Conservation (phyloP, 2,888 invertebrate genomes). For the Apotomis turbidana region DNA sequence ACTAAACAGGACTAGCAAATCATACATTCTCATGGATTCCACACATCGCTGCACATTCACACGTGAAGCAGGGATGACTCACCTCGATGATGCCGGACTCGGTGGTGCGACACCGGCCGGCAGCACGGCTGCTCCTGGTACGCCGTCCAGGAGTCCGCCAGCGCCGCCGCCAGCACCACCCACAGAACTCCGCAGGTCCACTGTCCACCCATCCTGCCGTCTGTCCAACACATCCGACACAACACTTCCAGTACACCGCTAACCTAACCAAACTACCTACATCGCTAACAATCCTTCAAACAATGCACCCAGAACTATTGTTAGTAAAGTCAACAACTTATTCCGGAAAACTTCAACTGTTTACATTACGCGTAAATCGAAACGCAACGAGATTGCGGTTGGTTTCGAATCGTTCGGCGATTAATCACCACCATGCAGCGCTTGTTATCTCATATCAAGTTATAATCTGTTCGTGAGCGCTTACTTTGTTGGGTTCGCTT, state of each 20-base stretch:
- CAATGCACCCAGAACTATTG: conserved; percentile 56
- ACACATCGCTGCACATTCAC: not conserved
- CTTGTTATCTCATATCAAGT: conserved; percentile 75
- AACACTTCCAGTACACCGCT: conserved; percentile 52
- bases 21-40: too few relatives aligned
- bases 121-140: conserved; percentile 87
- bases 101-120: conserved; percentile 83
- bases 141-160: conserved; percentile 86
- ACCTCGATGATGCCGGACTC: conserved; percentile 87
- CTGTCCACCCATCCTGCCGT: conserved; percentile 63
- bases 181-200: conserved; percentile 69
- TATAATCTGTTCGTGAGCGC: conserved; percentile 74
- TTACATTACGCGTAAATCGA: conserved; percentile 67
- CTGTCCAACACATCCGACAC: conserved; percentile 64
- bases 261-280: conserved; percentile 46
- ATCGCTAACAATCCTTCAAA: conserved; percentile 56
- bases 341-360: conserved; percentile 65
- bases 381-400: conserved; percentile 66
- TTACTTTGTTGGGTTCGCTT: conserved; percentile 68
- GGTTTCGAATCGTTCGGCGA: conserved; percentile 65
- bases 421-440: conserved; percentile 71
- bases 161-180: conserved; percentile 73
- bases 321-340: conserved; percentile 66
- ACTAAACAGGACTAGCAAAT: too few relatives aligned
- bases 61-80: conserved; percentile 51